phyloP scores from a whole-genome alignment of 37 sponge, comb jelly and placozoan genomes.

The Mnemiopsis leidyi region DNA sequence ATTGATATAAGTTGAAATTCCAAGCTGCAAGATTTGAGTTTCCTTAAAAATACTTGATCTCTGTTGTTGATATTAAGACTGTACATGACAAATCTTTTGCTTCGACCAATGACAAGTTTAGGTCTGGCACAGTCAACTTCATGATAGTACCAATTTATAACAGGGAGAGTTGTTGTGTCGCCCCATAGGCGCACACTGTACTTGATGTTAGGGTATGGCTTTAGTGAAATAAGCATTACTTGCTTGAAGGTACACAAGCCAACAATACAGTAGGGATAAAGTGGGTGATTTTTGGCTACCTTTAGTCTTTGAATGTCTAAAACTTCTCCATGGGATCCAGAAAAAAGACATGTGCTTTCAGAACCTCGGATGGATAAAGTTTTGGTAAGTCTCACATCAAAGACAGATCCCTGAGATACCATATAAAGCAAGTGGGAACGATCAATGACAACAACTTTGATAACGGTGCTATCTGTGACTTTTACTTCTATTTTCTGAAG shows the following conservation, averaged over 20 bases:
- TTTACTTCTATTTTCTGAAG: conserved; percentile 52
- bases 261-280: conserved; percentile 5
- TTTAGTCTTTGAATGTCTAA: background rate
- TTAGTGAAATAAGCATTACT: conserved; percentile 50
- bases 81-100: conserved; percentile 53
- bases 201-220: conserved; percentile 54
- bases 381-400: conserved; percentile 45
- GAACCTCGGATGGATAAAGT: conserved; percentile 32
- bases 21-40: conserved; percentile 41
- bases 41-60: conserved; percentile 13
- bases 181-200: conserved; percentile 52
- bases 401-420: conserved; percentile 58
- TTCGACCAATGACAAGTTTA: conserved; percentile 21
- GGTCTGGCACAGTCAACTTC: conserved; percentile 20
- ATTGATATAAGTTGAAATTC: conserved; percentile 50
- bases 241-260: conserved; percentile 57
- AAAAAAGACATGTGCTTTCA: conserved; percentile 49
- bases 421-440: background rate
- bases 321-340: conserved; percentile 61
- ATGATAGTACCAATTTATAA: conserved; percentile 60
- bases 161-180: conserved; percentile 8
- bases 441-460: conserved; percentile 42
- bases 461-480: conserved; percentile 28
- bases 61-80: background rate
- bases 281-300: background rate